Evolutionary conservation across 2,113 vertebrate species (phyloP).

Genomic region (Pelvicachromis taeniatus): DNA sequence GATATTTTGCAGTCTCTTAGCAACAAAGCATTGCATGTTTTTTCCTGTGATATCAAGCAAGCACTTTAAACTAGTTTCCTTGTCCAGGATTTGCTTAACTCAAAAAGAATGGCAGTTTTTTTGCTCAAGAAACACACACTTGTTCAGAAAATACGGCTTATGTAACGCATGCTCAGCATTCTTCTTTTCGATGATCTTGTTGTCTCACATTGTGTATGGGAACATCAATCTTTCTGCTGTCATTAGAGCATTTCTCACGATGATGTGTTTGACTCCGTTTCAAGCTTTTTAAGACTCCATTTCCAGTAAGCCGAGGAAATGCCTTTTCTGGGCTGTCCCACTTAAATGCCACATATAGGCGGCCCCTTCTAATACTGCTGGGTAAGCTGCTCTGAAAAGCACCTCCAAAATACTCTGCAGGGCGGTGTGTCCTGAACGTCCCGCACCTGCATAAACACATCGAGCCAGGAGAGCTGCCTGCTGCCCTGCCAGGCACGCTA

Average conservation of each 20-base stretch:
- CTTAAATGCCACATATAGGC: constrained; percentile 66
- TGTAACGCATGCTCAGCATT: neutral
- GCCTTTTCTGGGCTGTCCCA: constrained; percentile 73
- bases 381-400: constrained; percentile 51
- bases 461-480: constrained; percentile 36
- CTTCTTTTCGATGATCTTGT: neutral
- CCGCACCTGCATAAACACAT: constrained; percentile 78
- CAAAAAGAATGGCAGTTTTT: neutral
- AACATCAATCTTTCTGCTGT: neutral
- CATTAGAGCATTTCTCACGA: constrained; percentile 22
- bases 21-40: neutral
- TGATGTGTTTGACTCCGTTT: constrained; percentile 6
- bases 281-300: constrained; percentile 28
- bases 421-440: constrained; percentile 62
- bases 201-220: neutral
- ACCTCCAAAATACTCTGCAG: constrained; percentile 49
- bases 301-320: constrained; percentile 78
- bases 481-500: constrained; percentile 46
- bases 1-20: neutral
- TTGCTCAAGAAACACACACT: neutral
- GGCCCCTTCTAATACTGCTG: constrained; percentile 58
- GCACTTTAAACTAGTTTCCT: neutral
- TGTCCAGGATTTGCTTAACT: neutral
- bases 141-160: neutral
- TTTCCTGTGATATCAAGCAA: neutral